These are phyloP conservation scores for Styela plicata DNA, from an alignment of 23 tunicate genomes.

Conservation along the genomic window DNA sequence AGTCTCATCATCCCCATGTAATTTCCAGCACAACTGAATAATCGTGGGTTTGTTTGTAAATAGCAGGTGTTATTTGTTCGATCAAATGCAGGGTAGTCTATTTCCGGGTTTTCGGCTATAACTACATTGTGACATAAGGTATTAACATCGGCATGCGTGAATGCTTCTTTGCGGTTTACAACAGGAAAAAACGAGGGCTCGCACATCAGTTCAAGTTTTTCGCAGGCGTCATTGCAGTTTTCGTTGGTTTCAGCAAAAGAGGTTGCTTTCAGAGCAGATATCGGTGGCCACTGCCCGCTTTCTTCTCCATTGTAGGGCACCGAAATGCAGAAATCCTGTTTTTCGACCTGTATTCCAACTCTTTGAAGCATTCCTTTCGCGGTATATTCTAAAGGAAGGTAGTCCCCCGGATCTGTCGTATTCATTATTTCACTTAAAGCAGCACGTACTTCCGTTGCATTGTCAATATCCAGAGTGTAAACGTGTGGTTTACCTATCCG, in stretches of 20 bases:
- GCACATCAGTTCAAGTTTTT: conserved; percentile 38
- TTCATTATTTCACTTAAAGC: conserved; percentile 26
- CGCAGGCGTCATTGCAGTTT: conserved; percentile 49
- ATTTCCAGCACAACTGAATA: conserved; percentile 88
- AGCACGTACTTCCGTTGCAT: conserved; percentile 38
- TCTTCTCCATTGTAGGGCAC: background rate
- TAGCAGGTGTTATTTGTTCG: conserved; percentile 45
- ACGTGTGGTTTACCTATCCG: conserved; percentile 84
- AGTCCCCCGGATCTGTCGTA: conserved; percentile 7
- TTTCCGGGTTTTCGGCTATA: conserved; percentile 13
- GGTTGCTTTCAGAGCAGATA: background rate
- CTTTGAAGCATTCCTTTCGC: conserved; percentile 74
- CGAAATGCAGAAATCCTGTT: conserved; percentile 60
- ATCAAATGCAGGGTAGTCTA: conserved; percentile 52
- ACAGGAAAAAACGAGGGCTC: conserved; percentile 70
- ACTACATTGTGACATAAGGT: conserved; percentile 28
- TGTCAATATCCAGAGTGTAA: conserved; percentile 37
- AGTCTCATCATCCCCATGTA: conserved; percentile 25
- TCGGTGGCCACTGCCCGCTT: background rate
- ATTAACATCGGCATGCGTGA: conserved; percentile 37
- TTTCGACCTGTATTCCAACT: conserved; percentile 53
- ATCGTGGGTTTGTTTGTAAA: conserved; percentile 49
- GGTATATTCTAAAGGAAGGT: conserved; percentile 67
- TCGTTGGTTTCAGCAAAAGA: background rate
- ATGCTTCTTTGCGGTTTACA: conserved; percentile 40